A percentile compares a stretch with the other conserved stretches of the same genome.
phyloP scores from a whole-genome alignment of 1,140 invertebrate genomes.

The Macrosteles quadrilineatus region DNA sequence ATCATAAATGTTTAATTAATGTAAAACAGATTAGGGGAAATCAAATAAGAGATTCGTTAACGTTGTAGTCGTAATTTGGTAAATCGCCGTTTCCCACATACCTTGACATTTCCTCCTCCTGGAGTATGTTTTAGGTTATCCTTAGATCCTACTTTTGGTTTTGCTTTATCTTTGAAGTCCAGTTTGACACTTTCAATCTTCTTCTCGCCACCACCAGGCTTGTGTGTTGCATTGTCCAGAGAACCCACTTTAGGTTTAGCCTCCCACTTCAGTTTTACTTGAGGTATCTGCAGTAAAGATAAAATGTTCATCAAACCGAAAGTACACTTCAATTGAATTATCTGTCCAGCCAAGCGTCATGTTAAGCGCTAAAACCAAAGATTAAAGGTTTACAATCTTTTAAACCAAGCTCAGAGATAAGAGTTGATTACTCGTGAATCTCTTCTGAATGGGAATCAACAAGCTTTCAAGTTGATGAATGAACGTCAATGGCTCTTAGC shows the following conservation, averaged over 20 bases:
- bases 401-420: too few species aligned
- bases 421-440: too few species aligned
- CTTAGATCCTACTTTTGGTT: constrained; percentile 90
- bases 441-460: too few species aligned
- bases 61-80: too few species aligned
- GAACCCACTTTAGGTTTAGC: constrained; percentile 93
- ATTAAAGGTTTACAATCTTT: too few species aligned
- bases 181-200: constrained; percentile 89
- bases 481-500: too few species aligned
- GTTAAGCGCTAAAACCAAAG: too few species aligned
- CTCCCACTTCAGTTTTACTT: constrained; percentile 88
- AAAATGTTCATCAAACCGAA: too few species aligned
- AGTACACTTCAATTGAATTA: too few species aligned
- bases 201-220: constrained; percentile 89
- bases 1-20: not conserved
- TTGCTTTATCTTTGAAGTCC: constrained; percentile 89
- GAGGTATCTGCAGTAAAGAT: constrained; percentile 64
- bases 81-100: constrained; percentile 56
- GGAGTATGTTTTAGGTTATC: constrained; percentile 87
- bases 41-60: not conserved
- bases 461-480: too few species aligned
- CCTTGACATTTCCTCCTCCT: constrained; percentile 89
- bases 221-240: constrained; percentile 89
- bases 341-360: too few species aligned
- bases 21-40: not conserved